A percentile compares a stretch with the other conserved stretches of the same genome.
Evolutionary conservation across 92 coral and sea anemone species (phyloP).

Genomic region (Actinernus sp.): DNA sequence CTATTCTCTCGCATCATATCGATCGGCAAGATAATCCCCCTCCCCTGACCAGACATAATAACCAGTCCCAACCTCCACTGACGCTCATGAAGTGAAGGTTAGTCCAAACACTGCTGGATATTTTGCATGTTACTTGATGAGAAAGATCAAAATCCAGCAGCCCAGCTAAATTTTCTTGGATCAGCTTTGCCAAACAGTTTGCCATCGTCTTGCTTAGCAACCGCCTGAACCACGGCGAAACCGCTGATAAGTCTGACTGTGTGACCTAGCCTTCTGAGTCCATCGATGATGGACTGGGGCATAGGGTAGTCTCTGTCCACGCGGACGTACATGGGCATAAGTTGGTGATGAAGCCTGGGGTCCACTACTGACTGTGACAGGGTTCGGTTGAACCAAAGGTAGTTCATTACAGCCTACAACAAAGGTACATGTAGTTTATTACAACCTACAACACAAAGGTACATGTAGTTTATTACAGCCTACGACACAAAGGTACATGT

Average conservation of each 20-base stretch:
- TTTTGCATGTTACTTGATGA: too few species aligned
- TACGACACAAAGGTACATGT: too few species aligned
- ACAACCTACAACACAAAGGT: too few species aligned
- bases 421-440: too few species aligned
- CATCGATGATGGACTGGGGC: constrained; percentile 71
- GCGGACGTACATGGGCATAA: constrained; percentile 69
- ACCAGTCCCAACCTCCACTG: too few species aligned
- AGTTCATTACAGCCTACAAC: constrained; percentile 87
- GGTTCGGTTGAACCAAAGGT: constrained; percentile 85
- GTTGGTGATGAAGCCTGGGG: constrained; percentile 93
- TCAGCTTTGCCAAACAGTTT: constrained; percentile 81
- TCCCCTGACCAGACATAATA: too few species aligned
- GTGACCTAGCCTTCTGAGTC: constrained; percentile 85
- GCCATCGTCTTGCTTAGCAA: constrained; percentile 66
- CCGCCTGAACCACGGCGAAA: constrained; percentile 86
- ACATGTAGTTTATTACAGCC: too few species aligned
- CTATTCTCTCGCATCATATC: too few species aligned
- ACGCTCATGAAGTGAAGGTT: too few species aligned
- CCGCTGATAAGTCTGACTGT: constrained; percentile 14
- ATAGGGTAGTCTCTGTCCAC: constrained; percentile 41
- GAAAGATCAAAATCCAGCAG: constrained; percentile 72
- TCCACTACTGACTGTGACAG: constrained; percentile 75
- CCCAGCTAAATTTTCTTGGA: constrained; percentile 86
- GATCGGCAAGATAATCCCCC: too few species aligned
- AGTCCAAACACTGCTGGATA: too few species aligned